Evolutionary conservation across 1,140 invertebrate genomes (phyloP), one percentile per base, ranked within the genome.

Genomic region (Maniola jurtina): DNA sequence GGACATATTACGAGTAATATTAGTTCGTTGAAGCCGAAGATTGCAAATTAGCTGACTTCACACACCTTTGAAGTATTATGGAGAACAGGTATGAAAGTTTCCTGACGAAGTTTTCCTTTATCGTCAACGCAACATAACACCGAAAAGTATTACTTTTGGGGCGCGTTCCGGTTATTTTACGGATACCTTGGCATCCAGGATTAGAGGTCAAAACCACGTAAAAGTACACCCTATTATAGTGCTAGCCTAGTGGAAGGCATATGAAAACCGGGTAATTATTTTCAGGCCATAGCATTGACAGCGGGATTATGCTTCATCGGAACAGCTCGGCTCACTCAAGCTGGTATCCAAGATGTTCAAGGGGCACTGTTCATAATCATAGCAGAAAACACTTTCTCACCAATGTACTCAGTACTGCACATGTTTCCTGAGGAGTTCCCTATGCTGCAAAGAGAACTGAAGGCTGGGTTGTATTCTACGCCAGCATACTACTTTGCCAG

Each of bases 351-450:
- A 83, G 94, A 96, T 25, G 93, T 96, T 2, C 95, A 97, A 87
- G 96, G 96, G 10, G 94, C 94, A 0, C 82, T 97, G 2, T 97
- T 97, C 79, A 94, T 97, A 25, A 93, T 97, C 80, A 96, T 97
- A 42, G 94, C 95, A 0, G 96, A 98, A 90, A 97, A 97, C 75
- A 96, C 96, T 5, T 98, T 97, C 86, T 94, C 94, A 52, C 95
- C 96, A 0, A 96, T 97, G 95, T 97, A 97, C 81, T 94, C 95
- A 0, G 95, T 96, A 0, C 90, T 98, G 6, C 92, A 95, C 64
- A 90, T 95, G 66, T 96, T 97, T 75, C 96, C 96, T 0, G 92
- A 94, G 72, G 94, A 96, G 76, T 93, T 96, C 61, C 96, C 96
- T 0, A 83, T 97, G 14, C 95, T 97, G 73, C 85, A 95, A 42